Conservation (phyloP, 2,888 invertebrate species). For the Dioctria rufipes region DNA sequence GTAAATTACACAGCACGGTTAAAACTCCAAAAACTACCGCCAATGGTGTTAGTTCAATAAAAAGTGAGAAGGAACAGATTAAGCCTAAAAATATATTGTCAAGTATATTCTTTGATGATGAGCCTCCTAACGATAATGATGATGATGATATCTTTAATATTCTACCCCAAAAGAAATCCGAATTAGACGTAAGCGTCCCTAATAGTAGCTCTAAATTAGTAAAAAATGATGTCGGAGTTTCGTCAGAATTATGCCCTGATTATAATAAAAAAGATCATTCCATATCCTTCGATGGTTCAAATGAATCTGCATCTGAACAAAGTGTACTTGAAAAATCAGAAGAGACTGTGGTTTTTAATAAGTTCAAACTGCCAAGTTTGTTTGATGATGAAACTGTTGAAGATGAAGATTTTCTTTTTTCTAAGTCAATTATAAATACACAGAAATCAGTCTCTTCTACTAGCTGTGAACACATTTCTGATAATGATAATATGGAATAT, state of each 20-base stretch:
- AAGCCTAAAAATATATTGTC: background rate
- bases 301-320: too few species aligned
- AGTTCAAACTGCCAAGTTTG: conserved; percentile 29
- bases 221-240: too few species aligned
- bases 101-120: conserved; percentile 52
- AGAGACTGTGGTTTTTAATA: conserved; percentile 1
- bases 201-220: background rate
- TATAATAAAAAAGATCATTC: too few species aligned
- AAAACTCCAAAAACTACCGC: background rate
- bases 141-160: conserved; percentile 60
- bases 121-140: conserved; percentile 49
- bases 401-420: conserved; percentile 34
- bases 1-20: background rate
- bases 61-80: background rate
- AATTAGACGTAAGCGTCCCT: background rate
- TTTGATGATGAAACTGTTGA: conserved; percentile 50
- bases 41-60: background rate
- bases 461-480: background rate
- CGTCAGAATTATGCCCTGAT: too few species aligned
- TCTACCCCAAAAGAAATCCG: background rate
- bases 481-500: background rate
- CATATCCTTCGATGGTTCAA: too few species aligned
- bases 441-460: background rate
- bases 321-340: background rate
- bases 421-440: background rate